These are phyloP conservation scores for Poecilia velifera DNA, from an alignment of 2,797 vertebrate species.

Conservation along the genomic window DNA sequence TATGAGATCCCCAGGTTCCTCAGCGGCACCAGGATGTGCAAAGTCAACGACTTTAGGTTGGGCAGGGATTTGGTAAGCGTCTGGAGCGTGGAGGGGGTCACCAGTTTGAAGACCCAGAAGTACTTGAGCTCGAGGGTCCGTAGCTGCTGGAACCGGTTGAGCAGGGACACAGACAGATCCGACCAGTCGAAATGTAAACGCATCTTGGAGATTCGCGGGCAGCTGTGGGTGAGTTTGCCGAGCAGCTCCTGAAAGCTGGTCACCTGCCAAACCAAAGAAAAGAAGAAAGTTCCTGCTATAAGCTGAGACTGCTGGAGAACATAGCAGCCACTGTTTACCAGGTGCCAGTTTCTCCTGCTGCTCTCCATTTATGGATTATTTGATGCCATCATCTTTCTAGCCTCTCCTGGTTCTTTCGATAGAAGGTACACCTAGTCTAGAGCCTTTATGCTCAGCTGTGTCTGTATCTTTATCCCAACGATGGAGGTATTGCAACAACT, in stretches of 20 bases:
- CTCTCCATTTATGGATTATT: neutral
- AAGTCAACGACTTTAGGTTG: constrained; percentile 82
- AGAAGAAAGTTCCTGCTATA: neutral
- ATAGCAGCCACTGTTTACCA: neutral
- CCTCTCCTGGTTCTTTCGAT: neutral
- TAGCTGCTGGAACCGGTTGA: constrained; percentile 84
- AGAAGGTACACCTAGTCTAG: neutral
- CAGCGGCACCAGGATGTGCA: constrained; percentile 86
- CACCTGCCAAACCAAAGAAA: constrained; percentile 63
- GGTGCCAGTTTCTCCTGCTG: neutral
- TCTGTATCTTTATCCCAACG: neutral
- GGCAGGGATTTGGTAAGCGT: constrained; percentile 82
- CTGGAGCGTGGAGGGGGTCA: constrained; percentile 81
- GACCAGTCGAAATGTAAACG: constrained; percentile 88
- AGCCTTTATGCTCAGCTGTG: neutral
- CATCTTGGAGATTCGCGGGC: constrained; percentile 83
- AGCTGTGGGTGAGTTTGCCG: constrained; percentile 78
- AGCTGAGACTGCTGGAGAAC: neutral
- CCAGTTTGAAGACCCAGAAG: constrained; percentile 88
- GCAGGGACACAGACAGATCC: constrained; percentile 80
- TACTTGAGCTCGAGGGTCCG: constrained; percentile 86
- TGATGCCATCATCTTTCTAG: neutral
- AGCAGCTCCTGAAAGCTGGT: constrained; percentile 84
- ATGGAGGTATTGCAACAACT: neutral
- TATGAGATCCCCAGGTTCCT: constrained; percentile 86